Evolutionary conservation across 53 echinoderm and acorn worm genomes (phyloP).

Genomic region (Holothuria leucospilota): DNA sequence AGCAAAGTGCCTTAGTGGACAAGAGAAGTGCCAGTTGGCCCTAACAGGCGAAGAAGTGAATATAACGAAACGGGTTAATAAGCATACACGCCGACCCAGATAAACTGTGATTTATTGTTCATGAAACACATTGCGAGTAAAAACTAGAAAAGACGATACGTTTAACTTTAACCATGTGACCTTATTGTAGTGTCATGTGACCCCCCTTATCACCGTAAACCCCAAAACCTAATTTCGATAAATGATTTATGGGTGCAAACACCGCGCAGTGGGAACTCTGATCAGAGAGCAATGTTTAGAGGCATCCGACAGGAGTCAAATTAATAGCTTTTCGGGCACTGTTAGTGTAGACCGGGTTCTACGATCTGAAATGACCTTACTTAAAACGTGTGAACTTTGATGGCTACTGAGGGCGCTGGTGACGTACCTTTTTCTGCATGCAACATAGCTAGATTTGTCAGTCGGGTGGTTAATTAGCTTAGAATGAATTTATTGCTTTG

Average conservation of each 20-base stretch:
- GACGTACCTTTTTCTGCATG: too few relatives aligned
- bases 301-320: too few relatives aligned
- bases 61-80: conserved; percentile 31
- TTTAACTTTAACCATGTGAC: conserved; percentile 49
- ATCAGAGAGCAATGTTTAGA: too few relatives aligned
- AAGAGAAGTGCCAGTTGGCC: conserved; percentile 36
- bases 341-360: too few relatives aligned
- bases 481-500: too few relatives aligned
- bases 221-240: conserved; percentile 47
- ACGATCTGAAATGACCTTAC: too few relatives aligned
- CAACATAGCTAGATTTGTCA: too few relatives aligned
- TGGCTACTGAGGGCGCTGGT: too few relatives aligned
- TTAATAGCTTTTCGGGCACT: too few relatives aligned
- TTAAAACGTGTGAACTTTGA: too few relatives aligned
- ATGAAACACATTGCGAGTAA: background rate
- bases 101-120: conserved; percentile 16
- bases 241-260: conserved; percentile 39
- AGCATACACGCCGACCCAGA: conserved; percentile 29
- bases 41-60: conserved; percentile 8
- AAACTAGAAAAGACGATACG: conserved; percentile 7
- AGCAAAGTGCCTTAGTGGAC: conserved; percentile 38
- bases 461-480: too few relatives aligned
- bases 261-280: conserved; percentile 5
- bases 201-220: conserved; percentile 38
- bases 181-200: conserved; percentile 45